Percentiles rank a stretch among this genome's conserved stretches.
Evolutionary conservation across 2,113 vertebrate genomes (phyloP).

Genomic region (Lamprologus tigripictilis): DNA sequence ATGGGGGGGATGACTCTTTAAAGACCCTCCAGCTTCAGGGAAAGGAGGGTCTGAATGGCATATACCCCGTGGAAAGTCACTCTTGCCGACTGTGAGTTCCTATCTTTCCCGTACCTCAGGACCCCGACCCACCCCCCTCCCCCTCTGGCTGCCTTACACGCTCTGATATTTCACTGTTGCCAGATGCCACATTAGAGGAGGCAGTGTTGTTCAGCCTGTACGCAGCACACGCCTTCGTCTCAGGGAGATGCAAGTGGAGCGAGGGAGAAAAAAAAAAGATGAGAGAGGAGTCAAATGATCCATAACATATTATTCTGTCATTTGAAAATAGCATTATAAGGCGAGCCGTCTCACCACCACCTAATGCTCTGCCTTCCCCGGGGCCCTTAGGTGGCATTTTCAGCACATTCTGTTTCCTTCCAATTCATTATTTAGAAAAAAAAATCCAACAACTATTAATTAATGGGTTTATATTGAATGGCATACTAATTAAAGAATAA

Average conservation of each 20-base stretch:
- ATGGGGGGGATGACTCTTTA: conserved; percentile 5
- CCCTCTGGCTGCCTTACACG: conserved; percentile 48
- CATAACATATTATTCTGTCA: conserved; percentile 87
- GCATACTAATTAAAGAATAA: background rate
- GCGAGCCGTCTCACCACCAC: conserved; percentile 60
- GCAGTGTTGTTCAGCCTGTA: conserved; percentile 58
- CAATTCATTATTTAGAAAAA: background rate
- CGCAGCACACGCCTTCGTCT: conserved; percentile 75
- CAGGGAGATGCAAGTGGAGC: conserved; percentile 9
- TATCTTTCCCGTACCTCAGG: background rate
- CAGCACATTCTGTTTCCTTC: conserved; percentile 5
- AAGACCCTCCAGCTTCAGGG: conserved; percentile 25
- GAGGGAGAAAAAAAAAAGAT: background rate
- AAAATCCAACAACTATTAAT: background rate
- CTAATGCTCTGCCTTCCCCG: conserved; percentile 67
- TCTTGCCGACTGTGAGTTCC: conserved; percentile 56
- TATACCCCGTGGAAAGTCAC: conserved; percentile 28
- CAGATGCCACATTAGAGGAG: conserved; percentile 74
- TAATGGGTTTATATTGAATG: background rate
- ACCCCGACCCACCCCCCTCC: conserved; percentile 40
- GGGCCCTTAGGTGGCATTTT: conserved; percentile 75
- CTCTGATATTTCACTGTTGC: conserved; percentile 79
- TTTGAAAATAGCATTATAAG: conserved; percentile 76
- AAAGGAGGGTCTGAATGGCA: conserved; percentile 29
- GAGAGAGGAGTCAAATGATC: conserved; percentile 80